Evolutionary conservation across 2,888 invertebrate genomes (phyloP).

Genomic region (Dicyrtomina minuta): DNA sequence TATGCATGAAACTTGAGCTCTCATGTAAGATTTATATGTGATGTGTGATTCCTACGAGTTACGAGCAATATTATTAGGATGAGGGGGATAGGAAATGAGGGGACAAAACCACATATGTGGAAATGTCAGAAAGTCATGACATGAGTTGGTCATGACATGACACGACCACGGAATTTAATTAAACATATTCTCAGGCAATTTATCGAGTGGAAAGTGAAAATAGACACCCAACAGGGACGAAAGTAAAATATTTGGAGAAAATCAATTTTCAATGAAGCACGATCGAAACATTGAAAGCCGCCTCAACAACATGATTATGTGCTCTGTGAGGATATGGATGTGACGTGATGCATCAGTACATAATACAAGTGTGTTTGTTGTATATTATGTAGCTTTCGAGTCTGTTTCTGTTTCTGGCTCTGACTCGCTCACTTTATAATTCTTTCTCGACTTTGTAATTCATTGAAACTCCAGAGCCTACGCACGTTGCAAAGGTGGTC

Average conservation of each 20-base stretch:
- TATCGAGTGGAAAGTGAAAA: conserved; percentile 1
- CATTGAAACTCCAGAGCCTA: background rate
- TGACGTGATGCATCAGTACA: too few relatives aligned
- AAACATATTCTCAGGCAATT: background rate
- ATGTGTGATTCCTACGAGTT: too few relatives aligned
- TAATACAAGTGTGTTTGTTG: too few relatives aligned
- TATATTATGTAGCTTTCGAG: too few relatives aligned
- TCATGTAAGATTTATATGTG: too few relatives aligned
- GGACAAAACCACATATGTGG: background rate
- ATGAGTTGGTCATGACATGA: conserved; percentile 3
- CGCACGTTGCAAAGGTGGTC: background rate
- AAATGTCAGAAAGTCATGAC: background rate
- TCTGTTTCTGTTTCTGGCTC: too few relatives aligned
- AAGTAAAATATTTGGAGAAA: conserved; percentile 29
- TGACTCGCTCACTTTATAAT: too few relatives aligned
- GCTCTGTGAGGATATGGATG: too few relatives aligned
- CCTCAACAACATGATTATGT: conserved; percentile 10
- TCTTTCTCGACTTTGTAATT: background rate
- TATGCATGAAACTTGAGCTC: too few relatives aligned
- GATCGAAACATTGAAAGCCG: conserved; percentile 12
- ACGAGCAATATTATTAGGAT: too few relatives aligned
- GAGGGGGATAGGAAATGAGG: too few relatives aligned
- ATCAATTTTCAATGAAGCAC: conserved; percentile 27
- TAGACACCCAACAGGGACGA: conserved; percentile 7
- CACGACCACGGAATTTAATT: background rate